Evolutionary conservation across 2,113 vertebrate genomes (phyloP).

Genomic region (Myrmophylax atrothorax): DNA sequence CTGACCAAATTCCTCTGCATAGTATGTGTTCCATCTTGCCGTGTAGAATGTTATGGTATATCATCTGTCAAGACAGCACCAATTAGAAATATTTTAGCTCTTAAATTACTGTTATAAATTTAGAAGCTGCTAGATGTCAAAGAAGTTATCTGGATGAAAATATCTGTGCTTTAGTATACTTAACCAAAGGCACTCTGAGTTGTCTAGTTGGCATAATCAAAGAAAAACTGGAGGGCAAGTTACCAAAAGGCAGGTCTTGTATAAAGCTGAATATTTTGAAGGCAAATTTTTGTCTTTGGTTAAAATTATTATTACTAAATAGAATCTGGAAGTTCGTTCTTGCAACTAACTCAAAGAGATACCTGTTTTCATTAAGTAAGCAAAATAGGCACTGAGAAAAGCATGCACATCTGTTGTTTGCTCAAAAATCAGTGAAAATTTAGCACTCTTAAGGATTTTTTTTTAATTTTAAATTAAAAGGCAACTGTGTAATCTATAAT

Average conservation of each 20-base stretch:
- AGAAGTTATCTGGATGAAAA: neutral
- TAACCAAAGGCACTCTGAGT: neutral
- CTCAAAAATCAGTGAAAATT: neutral
- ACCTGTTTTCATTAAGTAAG: neutral
- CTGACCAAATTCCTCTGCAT: neutral
- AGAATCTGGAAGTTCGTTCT: neutral
- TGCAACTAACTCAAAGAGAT: neutral
- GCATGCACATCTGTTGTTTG: accelerated
- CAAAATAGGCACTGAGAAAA: neutral
- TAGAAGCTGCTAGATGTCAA: neutral
- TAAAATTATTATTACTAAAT: neutral
- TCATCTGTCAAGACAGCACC: neutral
- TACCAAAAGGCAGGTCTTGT: neutral
- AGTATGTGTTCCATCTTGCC: neutral
- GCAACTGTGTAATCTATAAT: neutral
- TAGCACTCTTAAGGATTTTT: neutral
- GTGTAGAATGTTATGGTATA: neutral
- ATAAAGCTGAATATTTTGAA: neutral
- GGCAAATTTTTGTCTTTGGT: neutral
- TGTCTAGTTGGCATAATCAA: neutral
- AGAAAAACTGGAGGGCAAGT: neutral
- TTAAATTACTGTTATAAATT: neutral
- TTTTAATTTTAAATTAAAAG: neutral
- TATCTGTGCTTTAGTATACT: neutral
- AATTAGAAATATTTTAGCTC: neutral